Evolutionary conservation across 2,113 vertebrate genomes (phyloP).

Genomic region (Orcinus orca): DNA sequence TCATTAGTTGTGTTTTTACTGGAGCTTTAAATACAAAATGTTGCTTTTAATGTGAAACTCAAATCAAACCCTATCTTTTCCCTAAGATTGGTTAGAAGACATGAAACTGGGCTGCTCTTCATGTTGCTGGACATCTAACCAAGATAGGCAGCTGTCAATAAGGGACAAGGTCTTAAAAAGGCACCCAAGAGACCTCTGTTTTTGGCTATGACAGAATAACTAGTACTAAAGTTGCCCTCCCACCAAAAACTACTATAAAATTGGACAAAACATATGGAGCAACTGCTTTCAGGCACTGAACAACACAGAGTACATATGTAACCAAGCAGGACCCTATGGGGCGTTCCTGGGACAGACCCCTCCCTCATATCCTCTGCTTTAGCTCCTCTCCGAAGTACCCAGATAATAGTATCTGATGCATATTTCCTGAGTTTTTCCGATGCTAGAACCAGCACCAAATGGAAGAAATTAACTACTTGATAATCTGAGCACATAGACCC

Average conservation of each 20-base stretch:
- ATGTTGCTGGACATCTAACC: neutral
- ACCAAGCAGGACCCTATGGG: too few relatives aligned
- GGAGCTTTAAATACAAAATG: constrained; percentile 20
- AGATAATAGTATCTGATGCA: too few relatives aligned
- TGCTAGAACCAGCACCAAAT: too few relatives aligned
- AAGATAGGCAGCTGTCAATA: neutral
- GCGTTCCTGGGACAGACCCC: too few relatives aligned
- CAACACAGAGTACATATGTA: neutral
- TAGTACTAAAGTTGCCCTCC: neutral
- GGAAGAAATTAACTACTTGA: too few relatives aligned
- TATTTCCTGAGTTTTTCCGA: too few relatives aligned
- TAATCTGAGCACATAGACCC: too few relatives aligned
- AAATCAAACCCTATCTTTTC: neutral
- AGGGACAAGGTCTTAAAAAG: neutral
- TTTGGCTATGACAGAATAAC: neutral
- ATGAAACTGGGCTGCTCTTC: neutral
- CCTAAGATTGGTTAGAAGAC: neutral
- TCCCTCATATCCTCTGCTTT: too few relatives aligned
- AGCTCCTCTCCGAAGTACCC: too few relatives aligned
- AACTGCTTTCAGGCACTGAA: neutral
- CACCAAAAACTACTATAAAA: neutral
- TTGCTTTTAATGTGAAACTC: neutral
- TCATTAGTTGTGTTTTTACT: neutral
- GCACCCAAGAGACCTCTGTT: neutral
- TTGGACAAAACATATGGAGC: neutral